Base-by-base conservation (phyloP, 2,797 vertebrate genomes). In the Yasuhikotakia modesta region DNA sequence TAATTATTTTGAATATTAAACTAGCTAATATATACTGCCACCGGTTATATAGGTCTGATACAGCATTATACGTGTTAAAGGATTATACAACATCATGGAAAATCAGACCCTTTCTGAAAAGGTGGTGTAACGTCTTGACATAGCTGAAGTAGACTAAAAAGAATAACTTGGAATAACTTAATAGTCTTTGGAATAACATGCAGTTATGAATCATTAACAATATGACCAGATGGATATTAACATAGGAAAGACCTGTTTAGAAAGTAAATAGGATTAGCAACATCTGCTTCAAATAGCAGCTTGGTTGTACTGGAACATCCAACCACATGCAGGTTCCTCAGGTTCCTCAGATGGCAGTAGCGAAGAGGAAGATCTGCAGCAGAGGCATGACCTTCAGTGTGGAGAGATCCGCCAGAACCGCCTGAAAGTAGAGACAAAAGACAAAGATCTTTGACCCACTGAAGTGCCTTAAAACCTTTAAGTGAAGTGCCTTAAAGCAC, bases 321-420 rank as follows among this genome's bases (percentile, higher is more conserved):
- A 53, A 14, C 5, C 30, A 48, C 14, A 79, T 13, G 53, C 11
- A 27, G 3, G 16, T 32, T 67, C 6, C 89, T 96, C 92, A 99
- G 88, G 16, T 32, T 67, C 6, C 89, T 96, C 92, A 99, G 88
- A 94, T 92, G 84, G 94, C 87, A 65, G 94, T 96, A 78, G 96
- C 96, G 77, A 98, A 99, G 24, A 99, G 91, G 89, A 99, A 98
- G 91, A 99, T 96, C 85, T 99, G 98, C 90, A 99, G 96, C 90
- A 99, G 96, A 55, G 98, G 98, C 93, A 98, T 96, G 85, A 99
- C 98, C 94, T 98, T 98, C 86, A 99, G 91, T 63, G 98, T 99
- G 8, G 97, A 99, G 85, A 99, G 96, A 86, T 99, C 98, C 77
- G 98, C 98, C 84, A 99, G 96, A 86, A 99, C 97, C 70, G 98